Base-by-base conservation (phyloP, 1,140 invertebrate genomes). In the Drosophila mauritiana region DNA sequence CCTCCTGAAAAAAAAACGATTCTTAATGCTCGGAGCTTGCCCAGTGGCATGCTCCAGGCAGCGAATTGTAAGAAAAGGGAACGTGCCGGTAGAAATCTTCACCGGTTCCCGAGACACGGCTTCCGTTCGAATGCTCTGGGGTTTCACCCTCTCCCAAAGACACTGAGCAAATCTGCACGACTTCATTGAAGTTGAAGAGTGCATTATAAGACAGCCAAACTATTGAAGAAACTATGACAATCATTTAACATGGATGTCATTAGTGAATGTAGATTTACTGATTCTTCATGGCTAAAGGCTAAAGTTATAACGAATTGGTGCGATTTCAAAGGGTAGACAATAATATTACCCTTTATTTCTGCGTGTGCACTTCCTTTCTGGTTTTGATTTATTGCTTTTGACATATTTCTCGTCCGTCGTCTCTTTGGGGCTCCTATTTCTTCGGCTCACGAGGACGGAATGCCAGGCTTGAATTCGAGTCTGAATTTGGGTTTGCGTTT, bases 331-430 rank as follows among this genome's bases (percentile, higher is more conserved):
- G 17, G 27, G 31, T 12, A 3, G 20, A 17, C 12, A n/a, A 22
- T 62, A 40, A 37, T 27, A 8, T 1, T 8, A 15, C 10, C 20
- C 36, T n/a, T 12, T 7, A 4, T 25, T 65, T 57, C n/a, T 53
- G 34, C 15, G n/a, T 10, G 62, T 74, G 34, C 46, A 55, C 20
- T 58, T 63, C 49, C 51, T 46, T 52, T 46, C 40, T 72, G 43
- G 27, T 80, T 78, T 88, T 88, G 83, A 88, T 88, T 88, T 70
- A 82, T 88, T 69, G 83, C 82, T 79, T 88, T 88, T 88, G 83
- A 88, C 83, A 83, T 88, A 79, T 76, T 78, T 88, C 82, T 65
- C 76, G 74, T 79, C 58, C 45, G 36, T 42, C 59, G 63, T 43
- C 17, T 64, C 52, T 57, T 64, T 70, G 54, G 54, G 67, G 49